Percentiles rank a stretch among this genome's conserved stretches.
Evolutionary conservation across 2,797 vertebrate species (phyloP).

Genomic region (Sebastes vulpes): DNA sequence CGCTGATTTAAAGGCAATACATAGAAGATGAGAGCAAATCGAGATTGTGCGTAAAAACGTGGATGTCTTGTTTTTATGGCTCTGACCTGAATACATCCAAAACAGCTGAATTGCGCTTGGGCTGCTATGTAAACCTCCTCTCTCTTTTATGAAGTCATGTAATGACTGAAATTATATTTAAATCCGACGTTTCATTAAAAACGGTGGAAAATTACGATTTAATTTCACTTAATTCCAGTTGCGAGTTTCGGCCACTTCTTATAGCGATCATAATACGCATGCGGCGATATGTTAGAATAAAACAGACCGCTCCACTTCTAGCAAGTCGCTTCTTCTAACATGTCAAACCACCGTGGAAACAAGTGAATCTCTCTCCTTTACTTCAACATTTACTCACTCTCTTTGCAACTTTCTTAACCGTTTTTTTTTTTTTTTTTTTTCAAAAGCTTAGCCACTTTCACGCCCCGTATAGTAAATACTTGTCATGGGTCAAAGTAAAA

Average conservation of each 20-base stretch:
- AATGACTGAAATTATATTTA: background rate
- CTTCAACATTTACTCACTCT: background rate
- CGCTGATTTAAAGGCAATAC: conserved; percentile 34
- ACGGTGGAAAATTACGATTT: background rate
- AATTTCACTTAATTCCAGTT: background rate
- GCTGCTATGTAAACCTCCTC: background rate
- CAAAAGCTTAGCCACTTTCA: rapidly evolving
- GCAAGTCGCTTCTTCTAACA: background rate
- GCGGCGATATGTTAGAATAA: background rate
- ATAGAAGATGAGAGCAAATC: conserved; percentile 24
- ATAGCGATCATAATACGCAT: background rate
- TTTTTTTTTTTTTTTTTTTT: no score
- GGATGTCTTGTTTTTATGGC: background rate
- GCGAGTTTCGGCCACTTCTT: background rate
- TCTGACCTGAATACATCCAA: conserved; percentile 16
- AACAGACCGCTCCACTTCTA: background rate
- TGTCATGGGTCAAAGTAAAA: background rate
- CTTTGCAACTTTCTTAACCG: background rate
- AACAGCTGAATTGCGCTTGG: background rate
- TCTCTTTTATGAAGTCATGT: background rate
- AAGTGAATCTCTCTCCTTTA: background rate
- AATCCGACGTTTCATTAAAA: background rate
- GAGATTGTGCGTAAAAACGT: conserved; percentile 49
- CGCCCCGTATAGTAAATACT: background rate
- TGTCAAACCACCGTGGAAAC: background rate